phyloP scores from a whole-genome alignment of 1,140 invertebrate genomes.

The Elysia chlorotica region DNA sequence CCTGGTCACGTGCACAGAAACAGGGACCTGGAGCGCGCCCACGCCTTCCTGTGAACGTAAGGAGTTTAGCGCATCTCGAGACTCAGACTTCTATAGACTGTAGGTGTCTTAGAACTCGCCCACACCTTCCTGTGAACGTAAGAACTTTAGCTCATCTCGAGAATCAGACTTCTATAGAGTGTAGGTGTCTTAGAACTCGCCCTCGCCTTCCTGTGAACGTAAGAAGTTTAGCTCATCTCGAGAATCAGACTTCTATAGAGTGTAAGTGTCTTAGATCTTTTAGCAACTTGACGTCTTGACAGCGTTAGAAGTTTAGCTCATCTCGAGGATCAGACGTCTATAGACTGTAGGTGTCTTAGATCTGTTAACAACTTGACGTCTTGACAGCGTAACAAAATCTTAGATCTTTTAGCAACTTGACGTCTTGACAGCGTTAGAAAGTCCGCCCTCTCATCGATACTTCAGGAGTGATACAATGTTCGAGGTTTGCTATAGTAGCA shows the following conservation, averaged over 20 bases:
- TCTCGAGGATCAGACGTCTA: background rate
- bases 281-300: background rate
- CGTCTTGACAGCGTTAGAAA: too few species aligned
- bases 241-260: background rate
- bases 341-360: too few species aligned
- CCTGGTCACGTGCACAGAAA: background rate
- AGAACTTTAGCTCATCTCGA: background rate
- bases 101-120: background rate
- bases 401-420: too few species aligned
- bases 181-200: background rate
- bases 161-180: background rate
- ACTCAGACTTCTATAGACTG: background rate
- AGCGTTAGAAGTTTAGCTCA: slow-evolving; percentile 6
- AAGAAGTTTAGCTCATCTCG: background rate
- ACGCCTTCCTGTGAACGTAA: slow-evolving; percentile 9
- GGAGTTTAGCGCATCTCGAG: background rate
- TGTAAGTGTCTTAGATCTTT: background rate
- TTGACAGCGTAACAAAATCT: too few species aligned
- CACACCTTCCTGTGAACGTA: slow-evolving; percentile 5
- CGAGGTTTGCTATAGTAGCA: too few species aligned
- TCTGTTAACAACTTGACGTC: too few species aligned
- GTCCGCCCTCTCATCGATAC: too few species aligned
- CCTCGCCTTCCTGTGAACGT: slow-evolving; percentile 5
- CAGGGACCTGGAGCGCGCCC: background rate
- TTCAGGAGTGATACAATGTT: too few species aligned